These are phyloP conservation scores for Halcyon leucocephala DNA, from an alignment of 2,797 vertebrate species.

Conservation along the genomic window DNA sequence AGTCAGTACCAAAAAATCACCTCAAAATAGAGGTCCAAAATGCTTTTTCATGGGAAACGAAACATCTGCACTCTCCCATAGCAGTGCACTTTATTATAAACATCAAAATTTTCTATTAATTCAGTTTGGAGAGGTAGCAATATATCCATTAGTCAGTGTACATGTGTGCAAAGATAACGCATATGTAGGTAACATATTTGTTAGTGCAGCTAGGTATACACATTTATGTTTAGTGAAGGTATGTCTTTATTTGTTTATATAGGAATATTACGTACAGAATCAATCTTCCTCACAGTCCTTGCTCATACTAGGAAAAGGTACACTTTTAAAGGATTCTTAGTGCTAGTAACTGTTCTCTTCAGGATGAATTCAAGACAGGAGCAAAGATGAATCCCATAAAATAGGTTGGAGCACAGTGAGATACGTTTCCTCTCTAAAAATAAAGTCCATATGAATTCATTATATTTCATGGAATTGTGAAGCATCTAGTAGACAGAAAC, in stretches of 20 bases:
- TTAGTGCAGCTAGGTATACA: not conserved
- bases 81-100: not conserved
- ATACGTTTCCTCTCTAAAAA: not conserved
- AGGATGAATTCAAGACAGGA: not conserved
- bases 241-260: not conserved
- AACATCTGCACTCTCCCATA: not conserved
- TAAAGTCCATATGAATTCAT: not conserved
- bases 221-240: not conserved
- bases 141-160: rapidly evolving
- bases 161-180: not conserved
- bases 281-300: not conserved
- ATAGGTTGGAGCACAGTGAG: not conserved
- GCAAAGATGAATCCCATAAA: not conserved
- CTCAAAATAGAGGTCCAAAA: not conserved
- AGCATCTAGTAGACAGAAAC: not conserved
- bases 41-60: not conserved
- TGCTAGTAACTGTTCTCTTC: not conserved
- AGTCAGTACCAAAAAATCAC: not conserved
- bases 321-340: not conserved
- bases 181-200: not conserved
- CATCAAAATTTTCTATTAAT: not conserved
- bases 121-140: not conserved
- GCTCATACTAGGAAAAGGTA: not conserved
- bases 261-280: not conserved
- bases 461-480: constrained; percentile 48